Evolutionary conservation across 92 coral and sea anemone genomes (phyloP), one percentile per base, ranked within the genome.

Genomic region (Umimayanthus chanpuru): DNA sequence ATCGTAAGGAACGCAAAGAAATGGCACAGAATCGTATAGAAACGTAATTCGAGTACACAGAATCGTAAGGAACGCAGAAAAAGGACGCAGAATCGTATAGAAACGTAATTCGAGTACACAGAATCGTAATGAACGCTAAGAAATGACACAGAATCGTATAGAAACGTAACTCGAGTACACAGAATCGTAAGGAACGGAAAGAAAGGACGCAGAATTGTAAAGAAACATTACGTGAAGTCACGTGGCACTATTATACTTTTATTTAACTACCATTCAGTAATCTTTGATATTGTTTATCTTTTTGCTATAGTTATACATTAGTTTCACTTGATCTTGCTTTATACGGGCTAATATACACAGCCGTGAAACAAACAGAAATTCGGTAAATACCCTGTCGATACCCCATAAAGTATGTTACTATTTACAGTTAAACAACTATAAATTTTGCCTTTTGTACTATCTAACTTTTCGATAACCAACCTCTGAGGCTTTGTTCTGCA

Each of bases 301-400:
- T 39, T 74, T 41, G 15, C 50, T 74, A 36, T 15, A 36, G 49
- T 36, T 3, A 14, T 7, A 4, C 6, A 6, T 38, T 14, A 72
- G 8, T 8, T 61, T 61, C 68, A 61, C 68, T 61, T 61, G 26
- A 18, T 61, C 4, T 9, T 61, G 26, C 9, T 20, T 3, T 61
- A 61, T 61, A 18, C 26, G 68, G 4, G 6, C 68, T 21, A 61
- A 25, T 16, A 61, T 9, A 28, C 76, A 26, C 76, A 72, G 76
- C 40, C 76, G 7, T 29, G 38, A 70, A 4, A 25, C 41, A 28
- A 72, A 72, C 76, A 2, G 40, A 72, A 53, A 72, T 30, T 28
- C 38, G 38, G 75, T 30, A 70, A 67, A 70, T 70, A 70, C 75
- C 76, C 76, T 72, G 11, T 72, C 40, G 38, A 71, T 71, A 26